Evolutionary conservation across 1,140 invertebrate genomes (phyloP).

Genomic region (Trachymyrmex cornetzi): DNA sequence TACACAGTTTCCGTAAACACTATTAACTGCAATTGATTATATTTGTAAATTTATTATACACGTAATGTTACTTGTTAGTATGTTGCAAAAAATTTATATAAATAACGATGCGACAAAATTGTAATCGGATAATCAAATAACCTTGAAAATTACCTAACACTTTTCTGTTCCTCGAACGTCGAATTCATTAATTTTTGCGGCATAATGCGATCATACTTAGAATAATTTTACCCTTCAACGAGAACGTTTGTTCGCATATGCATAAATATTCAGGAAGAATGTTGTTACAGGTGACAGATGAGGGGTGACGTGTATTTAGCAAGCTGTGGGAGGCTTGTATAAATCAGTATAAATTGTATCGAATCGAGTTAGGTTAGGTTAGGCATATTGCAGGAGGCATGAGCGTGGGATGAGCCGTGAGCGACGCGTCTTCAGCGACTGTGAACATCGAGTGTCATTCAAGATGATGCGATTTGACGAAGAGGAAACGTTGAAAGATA

Average conservation of each 20-base stretch:
- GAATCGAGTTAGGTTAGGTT: neutral
- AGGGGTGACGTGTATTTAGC: neutral
- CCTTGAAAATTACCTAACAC: slow-evolving; percentile 61
- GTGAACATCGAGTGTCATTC: neutral
- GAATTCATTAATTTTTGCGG: slow-evolving; percentile 14
- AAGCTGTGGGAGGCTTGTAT: too few species aligned
- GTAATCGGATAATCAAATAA: neutral
- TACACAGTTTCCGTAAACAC: neutral
- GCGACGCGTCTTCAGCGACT: neutral
- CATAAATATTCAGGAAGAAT: neutral
- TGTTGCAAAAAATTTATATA: neutral
- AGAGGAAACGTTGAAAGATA: slow-evolving; percentile 90
- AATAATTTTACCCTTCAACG: neutral
- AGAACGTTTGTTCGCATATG: neutral
- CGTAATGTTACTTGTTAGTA: neutral
- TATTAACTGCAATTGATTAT: neutral
- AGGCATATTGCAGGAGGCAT: neutral
- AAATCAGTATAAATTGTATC: too few species aligned
- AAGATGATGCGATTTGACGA: slow-evolving; percentile 89
- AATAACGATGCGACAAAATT: neutral
- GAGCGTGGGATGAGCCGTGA: too few species aligned
- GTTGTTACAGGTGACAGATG: slow-evolving; percentile 11
- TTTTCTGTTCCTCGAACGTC: neutral
- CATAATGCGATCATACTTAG: slow-evolving; percentile 27
- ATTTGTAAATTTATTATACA: neutral